Base-by-base conservation (phyloP, 2,113 vertebrate species). In the Nibea coibor region DNA sequence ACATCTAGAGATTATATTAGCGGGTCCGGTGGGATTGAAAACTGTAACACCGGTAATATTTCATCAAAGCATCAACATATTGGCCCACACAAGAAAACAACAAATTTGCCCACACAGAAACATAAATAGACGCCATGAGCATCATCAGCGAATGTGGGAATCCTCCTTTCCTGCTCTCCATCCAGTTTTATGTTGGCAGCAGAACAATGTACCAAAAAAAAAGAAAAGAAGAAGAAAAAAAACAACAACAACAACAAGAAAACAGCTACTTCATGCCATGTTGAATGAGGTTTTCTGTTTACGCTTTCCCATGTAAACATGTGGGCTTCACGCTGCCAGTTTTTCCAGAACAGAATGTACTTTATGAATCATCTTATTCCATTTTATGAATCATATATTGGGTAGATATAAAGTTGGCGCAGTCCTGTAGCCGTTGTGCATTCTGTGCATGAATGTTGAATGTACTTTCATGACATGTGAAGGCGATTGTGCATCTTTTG, bases 111-210 rank as follows among this genome's bases (percentile, higher is more conserved):
- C 89, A 92, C 91, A 87, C 86, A 80, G 31, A 80, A n/a, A 74
- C 85, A 84, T 28, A 87, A 88, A 92, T 93, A 93, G 75, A 73
- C 59, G 48, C 4, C 66, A 20, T 51, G 48, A 78, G 80, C 88
- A 86, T 82, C 72, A 74, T 87, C 79, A 75, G 24, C 17, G 57
- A 83, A 87, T 72, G 88, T 88, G 86, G 92, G 90, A 92, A 91
- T 87, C 85, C 82, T 91, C 68, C 78, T 85, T 88, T 85, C 63
- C 79, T 83, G 57, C 31, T 72, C 45, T 57, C 42, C 28, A 20
- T 76, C 78, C 61, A 68, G 47, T 64, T 85, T 87, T 58, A 72
- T 56, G 39, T 59, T 90, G 88, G 85, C 87, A 89, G 61, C 54
- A 59, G 35, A 61, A 81, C 68, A 78, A 43, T 19, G 58, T 3